Conservation (phyloP, 2,888 invertebrate species). For the Macaria notata region DNA sequence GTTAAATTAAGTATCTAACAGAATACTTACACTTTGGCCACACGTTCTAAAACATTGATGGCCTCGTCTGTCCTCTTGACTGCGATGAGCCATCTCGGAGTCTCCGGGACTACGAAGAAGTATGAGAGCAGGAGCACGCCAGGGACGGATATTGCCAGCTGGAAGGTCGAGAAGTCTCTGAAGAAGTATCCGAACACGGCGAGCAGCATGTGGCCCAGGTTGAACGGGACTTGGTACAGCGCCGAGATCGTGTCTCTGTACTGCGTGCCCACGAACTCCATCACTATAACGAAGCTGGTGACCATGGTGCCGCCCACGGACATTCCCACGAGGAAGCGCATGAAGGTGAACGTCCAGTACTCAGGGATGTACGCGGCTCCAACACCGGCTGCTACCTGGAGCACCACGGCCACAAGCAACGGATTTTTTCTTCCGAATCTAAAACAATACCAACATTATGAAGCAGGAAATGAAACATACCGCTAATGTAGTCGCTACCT, state of each 20-base stretch:
- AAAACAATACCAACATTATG: conserved; percentile 38
- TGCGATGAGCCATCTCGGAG: conserved; percentile 90
- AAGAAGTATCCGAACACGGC: conserved; percentile 84
- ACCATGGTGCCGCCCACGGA: conserved; percentile 93
- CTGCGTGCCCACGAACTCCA: conserved; percentile 85
- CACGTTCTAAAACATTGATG: conserved; percentile 83
- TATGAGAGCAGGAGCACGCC: conserved; percentile 83
- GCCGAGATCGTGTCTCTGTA: conserved; percentile 82
- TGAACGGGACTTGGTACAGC: conserved; percentile 86
- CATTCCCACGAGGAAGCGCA: conserved; percentile 86
- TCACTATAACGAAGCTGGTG: conserved; percentile 80
- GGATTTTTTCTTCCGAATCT: conserved; percentile 90
- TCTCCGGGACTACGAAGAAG: conserved; percentile 88
- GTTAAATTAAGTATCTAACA: neutral
- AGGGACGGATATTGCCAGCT: conserved; percentile 85
- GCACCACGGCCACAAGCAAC: conserved; percentile 85
- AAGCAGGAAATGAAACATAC: conserved; percentile 1
- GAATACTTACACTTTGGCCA: conserved; percentile 80
- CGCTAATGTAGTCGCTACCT: neutral
- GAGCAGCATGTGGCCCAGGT: conserved; percentile 85
- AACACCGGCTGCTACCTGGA: conserved; percentile 87
- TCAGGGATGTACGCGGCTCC: conserved; percentile 86
- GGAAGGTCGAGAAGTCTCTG: conserved; percentile 84
- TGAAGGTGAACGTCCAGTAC: conserved; percentile 82
- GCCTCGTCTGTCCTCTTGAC: conserved; percentile 86